Evolutionary conservation across 2,797 vertebrate species (phyloP).

Genomic region (Schizopygopsis malacanthus): DNA sequence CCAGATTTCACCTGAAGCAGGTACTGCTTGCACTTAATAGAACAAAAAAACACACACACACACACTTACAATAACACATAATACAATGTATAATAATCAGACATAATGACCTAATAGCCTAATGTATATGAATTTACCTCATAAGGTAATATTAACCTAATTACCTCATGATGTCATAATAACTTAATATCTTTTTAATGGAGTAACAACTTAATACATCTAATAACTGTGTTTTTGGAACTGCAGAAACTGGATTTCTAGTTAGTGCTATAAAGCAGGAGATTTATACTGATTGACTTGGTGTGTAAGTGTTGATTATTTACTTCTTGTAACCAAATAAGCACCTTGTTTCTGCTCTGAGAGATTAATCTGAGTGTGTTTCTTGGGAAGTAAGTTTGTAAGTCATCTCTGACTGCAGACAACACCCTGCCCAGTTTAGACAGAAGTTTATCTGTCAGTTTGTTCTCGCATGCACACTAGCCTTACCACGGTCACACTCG

Average conservation of each 20-base stretch:
- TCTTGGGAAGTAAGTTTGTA: constrained; percentile 8
- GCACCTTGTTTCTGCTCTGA: background rate
- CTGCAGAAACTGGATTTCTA: constrained; percentile 11
- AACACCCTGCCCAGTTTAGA: constrained; percentile 2
- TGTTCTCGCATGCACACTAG: background rate
- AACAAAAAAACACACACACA: background rate
- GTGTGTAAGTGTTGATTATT: constrained; percentile 21
- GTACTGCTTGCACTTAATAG: background rate
- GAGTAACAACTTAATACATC: constrained; percentile 29
- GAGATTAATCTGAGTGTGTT: constrained; percentile 12
- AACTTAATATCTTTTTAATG: constrained; percentile 12
- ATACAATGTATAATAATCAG: background rate
- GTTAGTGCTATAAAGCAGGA: background rate
- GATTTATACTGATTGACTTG: constrained; percentile 14
- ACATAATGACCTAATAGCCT: constrained; percentile 6
- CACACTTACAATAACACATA: constrained; percentile 1
- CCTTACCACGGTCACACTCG: background rate
- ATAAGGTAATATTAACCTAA: background rate
- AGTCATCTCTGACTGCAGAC: constrained; percentile 1
- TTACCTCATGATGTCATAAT: constrained; percentile 10
- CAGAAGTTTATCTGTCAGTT: constrained; percentile 32
- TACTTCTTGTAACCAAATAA: constrained; percentile 9
- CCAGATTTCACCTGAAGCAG: constrained; percentile 15
- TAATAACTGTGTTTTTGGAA: constrained; percentile 9
- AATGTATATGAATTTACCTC: background rate